A percentile compares a stretch with the other conserved stretches of the same genome.
phyloP scores from a whole-genome alignment of 2,113 vertebrate species.

The Geococcyx californianus region DNA sequence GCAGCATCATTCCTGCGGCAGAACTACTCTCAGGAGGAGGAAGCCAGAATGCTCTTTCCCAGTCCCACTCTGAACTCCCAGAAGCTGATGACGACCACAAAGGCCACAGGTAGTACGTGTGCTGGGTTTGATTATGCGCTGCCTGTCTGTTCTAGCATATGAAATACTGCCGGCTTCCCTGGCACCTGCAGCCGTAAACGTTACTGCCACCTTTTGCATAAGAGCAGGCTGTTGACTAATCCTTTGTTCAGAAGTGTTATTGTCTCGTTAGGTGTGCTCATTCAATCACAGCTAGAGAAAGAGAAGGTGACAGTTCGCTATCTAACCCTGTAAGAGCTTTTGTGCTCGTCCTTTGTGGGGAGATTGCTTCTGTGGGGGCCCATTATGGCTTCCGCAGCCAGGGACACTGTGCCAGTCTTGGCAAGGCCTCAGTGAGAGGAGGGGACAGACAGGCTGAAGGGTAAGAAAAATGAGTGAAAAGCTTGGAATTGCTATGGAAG shows the following conservation, averaged over 20 bases:
- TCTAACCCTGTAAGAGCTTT: background rate
- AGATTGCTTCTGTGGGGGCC: background rate
- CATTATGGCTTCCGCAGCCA: background rate
- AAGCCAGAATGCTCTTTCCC: conserved; percentile 76
- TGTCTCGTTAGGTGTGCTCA: background rate
- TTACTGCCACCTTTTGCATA: background rate
- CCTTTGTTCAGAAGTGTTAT: fast-evolving
- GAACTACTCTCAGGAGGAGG: conserved; percentile 71
- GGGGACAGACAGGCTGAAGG: background rate
- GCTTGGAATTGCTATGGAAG: background rate
- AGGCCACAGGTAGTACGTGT: conserved; percentile 66
- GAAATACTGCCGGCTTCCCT: background rate
- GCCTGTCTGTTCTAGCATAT: background rate
- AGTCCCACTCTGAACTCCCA: conserved; percentile 63
- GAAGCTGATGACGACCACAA: conserved; percentile 52
- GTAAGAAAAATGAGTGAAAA: background rate
- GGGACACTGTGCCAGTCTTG: background rate
- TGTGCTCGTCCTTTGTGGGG: background rate
- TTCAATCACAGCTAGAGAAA: background rate
- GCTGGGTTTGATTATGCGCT: background rate
- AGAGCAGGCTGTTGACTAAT: background rate
- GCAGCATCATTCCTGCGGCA: conserved; percentile 73
- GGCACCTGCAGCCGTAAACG: background rate
- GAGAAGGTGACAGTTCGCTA: background rate
- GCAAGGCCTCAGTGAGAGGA: background rate